These are phyloP conservation scores for Hydrozoanthus tunicans DNA, from an alignment of 64 coral and sea anemone species.

Conservation along the genomic window DNA sequence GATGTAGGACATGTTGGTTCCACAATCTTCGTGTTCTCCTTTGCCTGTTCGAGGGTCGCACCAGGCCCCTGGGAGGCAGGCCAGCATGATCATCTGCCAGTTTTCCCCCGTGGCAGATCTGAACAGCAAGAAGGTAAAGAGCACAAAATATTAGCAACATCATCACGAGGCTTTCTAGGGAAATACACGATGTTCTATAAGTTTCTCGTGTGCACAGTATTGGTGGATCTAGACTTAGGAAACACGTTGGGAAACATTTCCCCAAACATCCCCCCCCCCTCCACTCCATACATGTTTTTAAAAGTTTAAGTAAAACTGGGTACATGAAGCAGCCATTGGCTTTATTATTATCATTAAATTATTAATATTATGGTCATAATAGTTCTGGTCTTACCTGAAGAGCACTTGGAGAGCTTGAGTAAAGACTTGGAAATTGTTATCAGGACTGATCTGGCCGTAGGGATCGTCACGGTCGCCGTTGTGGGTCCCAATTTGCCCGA, in stretches of 20 bases:
- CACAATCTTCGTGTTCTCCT: constrained; percentile 48
- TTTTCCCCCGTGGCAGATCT: constrained; percentile 55
- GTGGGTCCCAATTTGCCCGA: constrained; percentile 85
- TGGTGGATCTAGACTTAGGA: too few species aligned
- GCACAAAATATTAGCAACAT: too few species aligned
- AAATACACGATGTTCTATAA: too few species aligned
- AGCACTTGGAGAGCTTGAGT: constrained; percentile 77
- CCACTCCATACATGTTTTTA: too few species aligned
- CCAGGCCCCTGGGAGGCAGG: neutral
- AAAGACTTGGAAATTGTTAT: constrained; percentile 96
- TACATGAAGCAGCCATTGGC: too few species aligned
- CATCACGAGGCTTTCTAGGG: too few species aligned
- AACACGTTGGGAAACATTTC: too few species aligned
- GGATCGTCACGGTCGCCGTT: constrained; percentile 59
- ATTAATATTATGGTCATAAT: neutral
- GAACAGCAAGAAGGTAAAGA: neutral
- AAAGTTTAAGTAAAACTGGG: too few species aligned
- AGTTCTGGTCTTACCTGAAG: constrained; percentile 65
- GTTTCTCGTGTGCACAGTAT: too few species aligned
- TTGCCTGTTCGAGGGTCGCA: constrained; percentile 62
- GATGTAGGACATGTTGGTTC: constrained; percentile 70
- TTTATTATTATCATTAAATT: too few species aligned
- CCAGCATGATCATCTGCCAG: constrained; percentile 64
- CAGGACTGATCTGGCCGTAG: constrained; percentile 46
- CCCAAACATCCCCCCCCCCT: too few species aligned